These are phyloP conservation scores for Oncopeltus fasciatus DNA, from an alignment of 1,140 invertebrate species.

Conservation along the genomic window DNA sequence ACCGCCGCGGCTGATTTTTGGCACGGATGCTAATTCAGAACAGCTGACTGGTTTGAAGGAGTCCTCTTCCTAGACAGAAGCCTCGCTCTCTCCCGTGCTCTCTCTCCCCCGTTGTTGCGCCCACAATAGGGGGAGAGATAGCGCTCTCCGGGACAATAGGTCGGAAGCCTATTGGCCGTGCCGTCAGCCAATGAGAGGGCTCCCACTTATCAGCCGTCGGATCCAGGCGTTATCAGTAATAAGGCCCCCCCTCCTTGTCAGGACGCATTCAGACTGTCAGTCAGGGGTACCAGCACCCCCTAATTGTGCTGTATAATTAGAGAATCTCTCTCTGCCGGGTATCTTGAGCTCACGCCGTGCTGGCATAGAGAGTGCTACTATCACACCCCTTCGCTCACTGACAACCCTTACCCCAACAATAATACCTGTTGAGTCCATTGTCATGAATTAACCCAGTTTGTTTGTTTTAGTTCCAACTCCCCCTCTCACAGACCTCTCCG, in stretches of 20 bases:
- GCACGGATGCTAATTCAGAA: too few species aligned
- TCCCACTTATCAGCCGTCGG: neutral
- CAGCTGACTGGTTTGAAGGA: too few species aligned
- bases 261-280: neutral
- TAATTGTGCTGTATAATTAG: conserved; percentile 6
- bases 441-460: neutral
- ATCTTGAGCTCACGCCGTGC: neutral
- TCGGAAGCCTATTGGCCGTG: neutral
- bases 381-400: neutral
- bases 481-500: too few species aligned
- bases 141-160: neutral
- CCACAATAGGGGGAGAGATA: neutral
- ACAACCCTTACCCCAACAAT: neutral
- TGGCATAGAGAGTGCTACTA: too few species aligned
- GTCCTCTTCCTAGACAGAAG: neutral
- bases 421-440: neutral
- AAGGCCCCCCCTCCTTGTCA: neutral
- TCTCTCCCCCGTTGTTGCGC: neutral
- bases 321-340: neutral
- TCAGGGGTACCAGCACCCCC: neutral
- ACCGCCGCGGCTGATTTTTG: neutral
- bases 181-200: neutral
- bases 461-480: too few species aligned
- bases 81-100: too few species aligned
- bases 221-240: conserved; percentile 4